Percentiles rank a stretch among this genome's conserved stretches.
phyloP scores from a whole-genome alignment of 2,113 vertebrate species.

The Cheilinus undulatus region DNA sequence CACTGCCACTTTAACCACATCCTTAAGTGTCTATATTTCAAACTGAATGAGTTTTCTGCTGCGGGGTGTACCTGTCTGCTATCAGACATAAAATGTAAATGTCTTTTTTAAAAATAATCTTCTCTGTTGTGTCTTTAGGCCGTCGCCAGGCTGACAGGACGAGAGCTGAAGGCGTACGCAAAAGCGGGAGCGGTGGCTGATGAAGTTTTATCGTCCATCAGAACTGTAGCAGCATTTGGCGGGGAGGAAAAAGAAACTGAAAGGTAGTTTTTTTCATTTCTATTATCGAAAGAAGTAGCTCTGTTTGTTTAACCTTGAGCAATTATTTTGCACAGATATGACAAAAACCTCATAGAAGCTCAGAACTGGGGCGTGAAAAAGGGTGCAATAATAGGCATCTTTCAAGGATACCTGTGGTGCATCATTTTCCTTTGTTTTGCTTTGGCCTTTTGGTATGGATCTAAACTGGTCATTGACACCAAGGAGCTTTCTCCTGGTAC shows the following conservation, averaged over 20 bases:
- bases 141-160: constrained; percentile 77
- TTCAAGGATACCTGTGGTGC: constrained; percentile 84
- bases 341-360: constrained; percentile 80
- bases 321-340: constrained; percentile 71
- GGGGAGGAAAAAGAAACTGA: constrained; percentile 83
- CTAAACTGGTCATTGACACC: constrained; percentile 82
- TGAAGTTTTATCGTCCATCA: constrained; percentile 83
- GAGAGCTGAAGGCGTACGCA: constrained; percentile 81
- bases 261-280: constrained; percentile 76
- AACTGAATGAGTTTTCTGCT: too few species aligned
- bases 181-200: constrained; percentile 85
- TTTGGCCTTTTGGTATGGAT: constrained; percentile 85
- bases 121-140: constrained; percentile 59
- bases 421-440: constrained; percentile 84
- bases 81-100: not conserved
- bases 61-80: too few species aligned
- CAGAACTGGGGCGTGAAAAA: constrained; percentile 85
- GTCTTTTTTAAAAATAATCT: not conserved
- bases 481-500: constrained; percentile 81
- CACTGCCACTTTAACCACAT: too few species aligned
- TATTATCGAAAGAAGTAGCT: not conserved
- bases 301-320: not conserved
- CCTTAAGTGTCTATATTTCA: too few species aligned
- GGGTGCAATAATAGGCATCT: constrained; percentile 77
- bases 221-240: constrained; percentile 84